phyloP scores from a whole-genome alignment of 2,797 vertebrate genomes.

The Parotocinclus haroldoi region DNA sequence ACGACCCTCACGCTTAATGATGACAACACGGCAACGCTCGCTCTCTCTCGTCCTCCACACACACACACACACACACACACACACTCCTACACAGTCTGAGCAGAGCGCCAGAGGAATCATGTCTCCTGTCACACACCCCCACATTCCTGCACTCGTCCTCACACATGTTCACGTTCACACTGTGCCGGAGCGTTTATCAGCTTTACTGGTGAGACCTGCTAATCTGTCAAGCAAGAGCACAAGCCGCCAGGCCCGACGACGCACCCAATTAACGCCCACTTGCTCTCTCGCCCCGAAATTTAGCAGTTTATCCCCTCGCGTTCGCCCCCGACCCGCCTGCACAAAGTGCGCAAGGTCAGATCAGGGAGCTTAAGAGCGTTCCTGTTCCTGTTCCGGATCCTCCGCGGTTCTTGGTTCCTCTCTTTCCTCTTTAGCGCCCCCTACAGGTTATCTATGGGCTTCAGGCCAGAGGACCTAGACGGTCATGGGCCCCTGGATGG shows the following conservation, averaged over 20 bases:
- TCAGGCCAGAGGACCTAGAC: too few species aligned
- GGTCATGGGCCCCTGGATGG: too few species aligned
- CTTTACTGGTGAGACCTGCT: background rate
- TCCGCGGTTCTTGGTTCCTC: too few species aligned
- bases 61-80: background rate
- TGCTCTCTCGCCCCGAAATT: too few species aligned
- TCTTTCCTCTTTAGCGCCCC: too few species aligned
- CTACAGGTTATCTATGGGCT: too few species aligned
- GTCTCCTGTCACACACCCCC: slow-evolving; percentile 25
- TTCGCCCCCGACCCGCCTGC: too few species aligned
- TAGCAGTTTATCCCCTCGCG: too few species aligned
- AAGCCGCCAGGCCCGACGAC: background rate
- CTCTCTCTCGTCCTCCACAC: slow-evolving; percentile 38
- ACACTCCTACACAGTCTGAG: slow-evolving; percentile 10
- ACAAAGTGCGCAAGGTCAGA: too few species aligned
- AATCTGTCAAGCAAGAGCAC: slow-evolving; percentile 20
- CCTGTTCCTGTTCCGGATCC: too few species aligned
- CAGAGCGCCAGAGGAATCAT: background rate
- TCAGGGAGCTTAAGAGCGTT: too few species aligned
- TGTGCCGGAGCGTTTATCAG: slow-evolving; percentile 7
- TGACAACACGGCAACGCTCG: slow-evolving; percentile 63
- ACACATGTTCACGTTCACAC: slow-evolving; percentile 28
- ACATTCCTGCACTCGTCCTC: slow-evolving; percentile 36
- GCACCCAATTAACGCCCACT: too few species aligned
- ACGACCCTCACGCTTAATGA: slow-evolving; percentile 76